Evolutionary conservation across 2,797 vertebrate genomes (phyloP).

Genomic region (Bradypus variegatus): DNA sequence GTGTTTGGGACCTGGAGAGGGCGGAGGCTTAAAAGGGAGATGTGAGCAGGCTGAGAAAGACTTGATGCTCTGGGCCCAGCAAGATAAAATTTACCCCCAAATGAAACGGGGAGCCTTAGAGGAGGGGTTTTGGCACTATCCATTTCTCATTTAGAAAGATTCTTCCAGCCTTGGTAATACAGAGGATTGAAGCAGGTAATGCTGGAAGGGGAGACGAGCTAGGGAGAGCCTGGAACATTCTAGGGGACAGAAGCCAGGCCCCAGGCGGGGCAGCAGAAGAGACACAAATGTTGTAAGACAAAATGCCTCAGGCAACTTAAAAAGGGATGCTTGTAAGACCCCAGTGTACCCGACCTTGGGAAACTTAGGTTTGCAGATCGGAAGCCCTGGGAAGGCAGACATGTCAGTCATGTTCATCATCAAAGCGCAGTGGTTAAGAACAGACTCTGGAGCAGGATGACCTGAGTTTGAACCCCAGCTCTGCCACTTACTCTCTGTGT

Average conservation of each 20-base stretch:
- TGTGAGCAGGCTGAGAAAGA: background rate
- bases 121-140: background rate
- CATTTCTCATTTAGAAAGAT: background rate
- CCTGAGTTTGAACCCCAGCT: background rate
- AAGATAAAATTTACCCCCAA: background rate
- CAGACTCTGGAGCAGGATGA: background rate
- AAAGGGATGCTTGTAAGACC: background rate
- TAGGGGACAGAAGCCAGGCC: background rate
- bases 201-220: background rate
- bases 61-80: background rate
- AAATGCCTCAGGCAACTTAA: background rate
- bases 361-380: background rate
- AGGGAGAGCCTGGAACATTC: background rate
- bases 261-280: background rate
- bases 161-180: background rate
- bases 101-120: background rate
- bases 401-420: too few relatives aligned
- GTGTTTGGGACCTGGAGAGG: background rate
- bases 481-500: background rate
- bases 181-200: background rate
- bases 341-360: background rate
- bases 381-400: background rate
- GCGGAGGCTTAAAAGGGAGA: background rate
- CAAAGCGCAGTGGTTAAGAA: background rate
- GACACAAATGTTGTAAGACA: background rate